A percentile compares a stretch with the other conserved stretches of the same genome.
Conservation (phyloP, 1,140 invertebrate species). For the Lasioglossum baleicum region DNA sequence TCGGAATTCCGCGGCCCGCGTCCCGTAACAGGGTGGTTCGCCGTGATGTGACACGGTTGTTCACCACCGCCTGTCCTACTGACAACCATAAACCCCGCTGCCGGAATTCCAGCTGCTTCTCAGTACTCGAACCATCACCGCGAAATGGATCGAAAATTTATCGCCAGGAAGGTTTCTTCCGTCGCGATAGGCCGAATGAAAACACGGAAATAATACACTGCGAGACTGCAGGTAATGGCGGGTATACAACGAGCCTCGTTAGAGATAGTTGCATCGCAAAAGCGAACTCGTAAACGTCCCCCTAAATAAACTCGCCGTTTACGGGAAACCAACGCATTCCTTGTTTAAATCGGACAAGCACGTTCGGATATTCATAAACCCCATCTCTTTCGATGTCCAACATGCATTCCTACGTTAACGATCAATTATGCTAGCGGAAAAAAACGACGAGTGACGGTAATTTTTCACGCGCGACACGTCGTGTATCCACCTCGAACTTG, state of each 20-base stretch:
- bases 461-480: conserved; percentile 9
- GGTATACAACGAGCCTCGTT: background rate
- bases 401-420: conserved; percentile 9
- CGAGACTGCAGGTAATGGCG: no score
- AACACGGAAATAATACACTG: no score
- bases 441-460: background rate
- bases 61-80: no score
- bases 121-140: no score
- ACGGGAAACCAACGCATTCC: background rate
- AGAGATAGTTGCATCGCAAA: background rate
- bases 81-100: no score
- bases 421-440: conserved; percentile 9
- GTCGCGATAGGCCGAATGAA: no score
- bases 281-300: background rate
- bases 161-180: no score
- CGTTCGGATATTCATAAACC: conserved; percentile 8
- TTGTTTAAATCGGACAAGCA: background rate
- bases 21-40: background rate
- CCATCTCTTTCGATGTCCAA: conserved; percentile 2
- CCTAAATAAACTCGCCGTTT: background rate
- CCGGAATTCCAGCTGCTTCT: background rate
- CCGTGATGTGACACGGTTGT: background rate
- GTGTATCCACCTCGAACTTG: background rate
- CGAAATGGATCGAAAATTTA: no score
- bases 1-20: background rate